Base-by-base conservation (phyloP, 1,140 invertebrate species). In the Helicorthomorpha holstii region DNA sequence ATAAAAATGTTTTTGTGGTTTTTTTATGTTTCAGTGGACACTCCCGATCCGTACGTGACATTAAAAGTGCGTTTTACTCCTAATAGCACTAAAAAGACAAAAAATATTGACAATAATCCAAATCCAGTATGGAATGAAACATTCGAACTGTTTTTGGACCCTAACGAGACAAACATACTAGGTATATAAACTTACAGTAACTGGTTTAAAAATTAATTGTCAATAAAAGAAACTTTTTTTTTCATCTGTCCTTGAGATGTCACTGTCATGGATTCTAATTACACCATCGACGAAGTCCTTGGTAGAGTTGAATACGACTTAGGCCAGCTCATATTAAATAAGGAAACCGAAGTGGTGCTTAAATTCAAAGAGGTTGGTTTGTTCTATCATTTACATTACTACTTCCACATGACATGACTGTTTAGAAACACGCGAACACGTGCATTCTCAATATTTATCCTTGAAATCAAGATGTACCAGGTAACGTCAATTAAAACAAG, bases 111-210 rank as follows among this genome's bases (percentile, higher is more conserved):
- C 51, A 69, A 71, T 54, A 61, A 64, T 26, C 50, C 56, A 2
- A 68, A 69, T 56, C 69, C 69, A 0, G 58, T 63, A 14, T 72
- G 69, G 70, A 62, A 70, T 50, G 68, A 71, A 53, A 57, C 62
- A 3, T 70, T 72, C 52, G 63, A 62, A 38, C 71, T 71, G 55
- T 60, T 63, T 41, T 48, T 71, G 0, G 68, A 69, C 53, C 63
- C 62, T 10, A 52, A 52, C 4, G 16, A 48, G 21, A 19, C n/a
- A 22, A 52, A 51, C 22, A 45, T 44, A 7, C 41, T 51, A n/a
- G 50, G 50, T 51, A 51, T 4, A n/a, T 48, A 7, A n/a, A n/a
- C n/a, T n/a, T n/a, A n/a, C n/a, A 26, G 22, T 26, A 48, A 25
- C 27, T 49, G 2, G 19, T 21, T 38, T 38, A 23, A 2, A n/a